Percentiles rank a stretch among this genome's conserved stretches.
phyloP scores from a whole-genome alignment of 2,797 vertebrate genomes.

The Sebastolobus alascanus region DNA sequence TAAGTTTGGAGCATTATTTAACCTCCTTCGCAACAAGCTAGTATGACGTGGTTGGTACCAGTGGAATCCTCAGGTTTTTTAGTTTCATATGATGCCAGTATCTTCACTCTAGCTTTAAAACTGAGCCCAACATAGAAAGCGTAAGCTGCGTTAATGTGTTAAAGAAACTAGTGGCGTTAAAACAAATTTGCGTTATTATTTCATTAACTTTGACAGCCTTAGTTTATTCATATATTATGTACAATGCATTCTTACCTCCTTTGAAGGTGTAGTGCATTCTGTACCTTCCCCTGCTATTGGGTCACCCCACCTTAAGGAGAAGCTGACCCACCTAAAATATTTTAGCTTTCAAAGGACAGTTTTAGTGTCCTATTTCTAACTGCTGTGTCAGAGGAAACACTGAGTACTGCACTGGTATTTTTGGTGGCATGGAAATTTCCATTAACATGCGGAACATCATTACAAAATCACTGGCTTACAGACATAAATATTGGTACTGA shows the following conservation, averaged over 20 bases:
- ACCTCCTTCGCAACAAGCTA: too few relatives aligned
- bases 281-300: neutral
- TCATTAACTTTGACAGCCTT: fast-evolving
- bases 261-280: neutral
- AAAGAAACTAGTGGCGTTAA: too few relatives aligned
- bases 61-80: too few relatives aligned
- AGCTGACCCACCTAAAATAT: slow-evolving; percentile 7
- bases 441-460: slow-evolving; percentile 1
- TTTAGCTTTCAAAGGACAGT: neutral
- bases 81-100: too few relatives aligned
- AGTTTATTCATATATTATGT: neutral
- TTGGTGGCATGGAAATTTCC: neutral
- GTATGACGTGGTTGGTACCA: too few relatives aligned
- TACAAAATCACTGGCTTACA: neutral
- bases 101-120: too few relatives aligned
- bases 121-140: too few relatives aligned
- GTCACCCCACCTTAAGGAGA: slow-evolving; percentile 3
- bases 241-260: neutral
- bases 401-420: slow-evolving; percentile 15
- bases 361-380: slow-evolving; percentile 29
- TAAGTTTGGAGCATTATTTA: too few relatives aligned
- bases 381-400: slow-evolving; percentile 19
- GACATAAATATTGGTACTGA: neutral
- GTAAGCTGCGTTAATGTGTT: too few relatives aligned
- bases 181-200: too few relatives aligned